Percentiles rank a stretch among this genome's conserved stretches.
Conservation (phyloP, 2,797 vertebrate species). For the Periparus ater region DNA sequence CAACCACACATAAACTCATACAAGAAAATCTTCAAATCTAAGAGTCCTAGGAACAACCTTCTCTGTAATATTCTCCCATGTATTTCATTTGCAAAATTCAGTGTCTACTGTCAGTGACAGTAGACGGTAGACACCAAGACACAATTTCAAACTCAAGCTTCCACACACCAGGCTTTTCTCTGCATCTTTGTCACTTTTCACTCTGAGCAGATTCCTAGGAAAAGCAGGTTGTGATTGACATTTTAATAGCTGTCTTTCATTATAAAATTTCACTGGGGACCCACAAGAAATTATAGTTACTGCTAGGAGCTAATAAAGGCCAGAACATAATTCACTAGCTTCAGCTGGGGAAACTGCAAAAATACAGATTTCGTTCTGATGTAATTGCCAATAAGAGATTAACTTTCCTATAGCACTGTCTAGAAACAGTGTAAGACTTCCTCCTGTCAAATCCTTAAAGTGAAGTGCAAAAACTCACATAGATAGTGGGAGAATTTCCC, state of each 20-base stretch:
- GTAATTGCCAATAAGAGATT: background rate
- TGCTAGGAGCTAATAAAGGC: background rate
- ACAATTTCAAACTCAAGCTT: background rate
- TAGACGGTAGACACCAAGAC: rapidly evolving
- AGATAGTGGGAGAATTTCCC: background rate
- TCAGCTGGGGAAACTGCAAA: background rate
- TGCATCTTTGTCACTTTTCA: background rate
- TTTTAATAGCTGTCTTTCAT: background rate
- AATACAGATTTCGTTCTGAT: background rate
- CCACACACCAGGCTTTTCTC: rapidly evolving
- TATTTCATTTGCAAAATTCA: background rate
- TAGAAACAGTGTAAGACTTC: background rate
- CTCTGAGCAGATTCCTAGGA: background rate
- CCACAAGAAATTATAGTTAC: background rate
- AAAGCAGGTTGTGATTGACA: background rate
- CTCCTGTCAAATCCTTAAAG: background rate
- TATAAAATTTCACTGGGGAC: background rate
- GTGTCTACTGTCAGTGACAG: background rate
- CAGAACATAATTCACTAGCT: background rate
- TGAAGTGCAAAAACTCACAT: background rate
- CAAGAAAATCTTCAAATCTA: background rate
- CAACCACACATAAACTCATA: background rate
- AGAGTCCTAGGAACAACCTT: background rate
- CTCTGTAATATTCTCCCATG: background rate
- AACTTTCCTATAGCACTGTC: background rate